phyloP scores from a whole-genome alignment of 1,140 invertebrate genomes.

The Bursaphelenchus mucronatus region DNA sequence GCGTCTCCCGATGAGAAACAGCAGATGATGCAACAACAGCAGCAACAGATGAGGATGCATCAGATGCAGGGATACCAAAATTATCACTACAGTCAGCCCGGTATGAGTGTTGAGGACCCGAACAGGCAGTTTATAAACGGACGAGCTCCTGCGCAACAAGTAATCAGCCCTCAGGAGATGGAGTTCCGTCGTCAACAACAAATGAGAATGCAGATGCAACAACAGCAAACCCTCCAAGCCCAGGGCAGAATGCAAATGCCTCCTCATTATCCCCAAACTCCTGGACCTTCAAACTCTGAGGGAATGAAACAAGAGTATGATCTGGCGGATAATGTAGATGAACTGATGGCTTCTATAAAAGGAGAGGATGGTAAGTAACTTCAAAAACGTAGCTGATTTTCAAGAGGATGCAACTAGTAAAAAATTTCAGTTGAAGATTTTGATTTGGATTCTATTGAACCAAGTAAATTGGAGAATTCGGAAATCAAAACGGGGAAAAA shows the following conservation, averaged over 20 bases:
- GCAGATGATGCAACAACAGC: slow-evolving; percentile 11
- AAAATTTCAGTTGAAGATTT: slow-evolving; percentile 14
- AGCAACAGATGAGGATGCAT: slow-evolving; percentile 26
- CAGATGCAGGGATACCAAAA: slow-evolving; percentile 19
- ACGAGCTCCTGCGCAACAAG: too few species aligned
- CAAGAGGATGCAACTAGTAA: neutral
- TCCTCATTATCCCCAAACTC: slow-evolving; percentile 16
- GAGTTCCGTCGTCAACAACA: neutral
- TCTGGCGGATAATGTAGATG: slow-evolving; percentile 18
- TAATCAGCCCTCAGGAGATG: too few species aligned
- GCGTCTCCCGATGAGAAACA: too few species aligned
- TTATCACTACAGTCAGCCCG: slow-evolving; percentile 1
- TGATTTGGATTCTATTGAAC: slow-evolving; percentile 18
- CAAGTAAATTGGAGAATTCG: neutral
- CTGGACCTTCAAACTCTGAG: too few species aligned
- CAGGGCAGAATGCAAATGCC: neutral
- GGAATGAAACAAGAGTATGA: neutral
- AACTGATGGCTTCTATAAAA: slow-evolving; percentile 4
- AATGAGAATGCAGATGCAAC: slow-evolving; percentile 14
- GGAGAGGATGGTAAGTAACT: slow-evolving; percentile 1
- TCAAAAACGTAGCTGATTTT: neutral
- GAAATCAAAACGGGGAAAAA: slow-evolving; percentile 5
- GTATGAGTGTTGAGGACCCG: too few species aligned
- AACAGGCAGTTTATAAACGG: too few species aligned
- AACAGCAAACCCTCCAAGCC: slow-evolving; percentile 14